phyloP scores from a whole-genome alignment of 2,113 vertebrate species.

The Philantomba maxwellii region DNA sequence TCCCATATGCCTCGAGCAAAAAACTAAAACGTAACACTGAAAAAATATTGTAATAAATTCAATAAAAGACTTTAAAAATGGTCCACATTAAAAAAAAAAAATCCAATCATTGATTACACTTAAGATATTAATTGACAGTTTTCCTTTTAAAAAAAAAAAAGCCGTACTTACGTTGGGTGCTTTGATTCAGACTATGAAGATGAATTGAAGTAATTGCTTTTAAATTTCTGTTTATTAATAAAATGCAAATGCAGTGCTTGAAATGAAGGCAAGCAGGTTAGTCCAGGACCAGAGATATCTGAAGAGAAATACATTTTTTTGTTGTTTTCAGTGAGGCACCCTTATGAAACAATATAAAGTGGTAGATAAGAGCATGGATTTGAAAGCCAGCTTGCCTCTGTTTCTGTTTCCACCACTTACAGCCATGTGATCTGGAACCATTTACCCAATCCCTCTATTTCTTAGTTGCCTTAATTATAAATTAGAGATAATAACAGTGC shows the following conservation, averaged over 20 bases:
- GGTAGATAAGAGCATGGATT: neutral
- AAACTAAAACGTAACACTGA: neutral
- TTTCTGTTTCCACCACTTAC: neutral
- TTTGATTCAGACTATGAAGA: neutral
- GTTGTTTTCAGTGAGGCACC: neutral
- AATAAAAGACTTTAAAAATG: neutral
- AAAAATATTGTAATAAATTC: neutral
- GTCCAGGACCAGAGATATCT: neutral
- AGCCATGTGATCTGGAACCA: neutral
- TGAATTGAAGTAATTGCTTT: neutral
- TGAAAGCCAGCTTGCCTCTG: neutral
- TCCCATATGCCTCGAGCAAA: neutral
- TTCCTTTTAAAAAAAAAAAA: neutral
- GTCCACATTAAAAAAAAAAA: neutral
- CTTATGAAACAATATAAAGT: neutral
- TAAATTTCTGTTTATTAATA: neutral
- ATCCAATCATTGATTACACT: neutral
- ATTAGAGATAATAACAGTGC: neutral
- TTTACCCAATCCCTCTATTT: neutral
- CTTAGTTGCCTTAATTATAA: neutral
- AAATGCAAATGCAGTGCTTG: neutral
- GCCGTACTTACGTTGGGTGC: neutral
- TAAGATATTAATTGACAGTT: neutral
- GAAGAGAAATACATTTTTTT: neutral
- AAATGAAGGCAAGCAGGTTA: neutral